Conservation (phyloP, 1,140 invertebrate genomes). For the Aplysia californica region DNA sequence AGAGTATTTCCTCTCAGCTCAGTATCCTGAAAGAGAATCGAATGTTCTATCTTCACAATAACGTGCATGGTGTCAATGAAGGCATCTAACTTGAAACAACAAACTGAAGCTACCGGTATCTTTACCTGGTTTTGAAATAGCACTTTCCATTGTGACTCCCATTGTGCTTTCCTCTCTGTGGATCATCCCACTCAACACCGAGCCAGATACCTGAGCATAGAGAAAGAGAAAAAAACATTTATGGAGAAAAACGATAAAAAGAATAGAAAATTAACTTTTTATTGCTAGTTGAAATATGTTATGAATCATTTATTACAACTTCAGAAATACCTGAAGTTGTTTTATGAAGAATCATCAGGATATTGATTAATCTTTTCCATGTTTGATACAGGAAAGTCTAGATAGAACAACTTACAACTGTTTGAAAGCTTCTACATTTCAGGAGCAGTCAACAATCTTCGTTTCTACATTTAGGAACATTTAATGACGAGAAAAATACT, state of each 20-base stretch:
- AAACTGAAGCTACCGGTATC: no score
- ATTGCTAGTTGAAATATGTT: background rate
- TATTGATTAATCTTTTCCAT: background rate
- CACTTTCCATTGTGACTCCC: conserved; percentile 82
- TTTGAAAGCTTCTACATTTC: no score
- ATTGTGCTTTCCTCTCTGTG: conserved; percentile 88
- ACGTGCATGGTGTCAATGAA: background rate
- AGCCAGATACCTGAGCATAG: conserved; percentile 76
- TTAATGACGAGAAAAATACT: no score
- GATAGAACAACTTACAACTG: no score
- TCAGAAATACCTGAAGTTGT: background rate
- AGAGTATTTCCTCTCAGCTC: background rate
- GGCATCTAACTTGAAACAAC: background rate
- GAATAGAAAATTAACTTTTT: no score
- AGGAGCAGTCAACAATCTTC: no score
- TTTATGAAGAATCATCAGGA: background rate
- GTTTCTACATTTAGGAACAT: no score
- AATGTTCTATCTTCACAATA: background rate
- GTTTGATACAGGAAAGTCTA: no score
- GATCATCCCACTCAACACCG: conserved; percentile 94
- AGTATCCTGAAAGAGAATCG: background rate
- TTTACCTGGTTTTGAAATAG: conserved; percentile 75
- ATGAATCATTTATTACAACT: background rate
- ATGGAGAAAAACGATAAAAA: background rate
- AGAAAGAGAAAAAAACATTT: background rate